phyloP scores from a whole-genome alignment of 2,113 vertebrate genomes.

The Thomomys bottae region DNA sequence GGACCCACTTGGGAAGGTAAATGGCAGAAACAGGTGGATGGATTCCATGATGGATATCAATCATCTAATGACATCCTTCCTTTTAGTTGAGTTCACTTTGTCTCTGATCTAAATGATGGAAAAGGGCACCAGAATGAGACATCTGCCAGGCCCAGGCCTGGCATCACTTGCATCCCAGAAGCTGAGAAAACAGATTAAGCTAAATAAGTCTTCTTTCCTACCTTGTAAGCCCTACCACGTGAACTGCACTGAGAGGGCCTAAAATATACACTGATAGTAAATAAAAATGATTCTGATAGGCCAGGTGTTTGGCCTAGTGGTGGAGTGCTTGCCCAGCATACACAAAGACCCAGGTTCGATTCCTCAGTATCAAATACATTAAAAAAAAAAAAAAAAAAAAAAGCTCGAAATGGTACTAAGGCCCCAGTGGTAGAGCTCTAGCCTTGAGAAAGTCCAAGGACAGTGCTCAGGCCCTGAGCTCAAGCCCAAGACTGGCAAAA shows the following conservation, averaged over 20 bases:
- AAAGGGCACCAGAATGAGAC: not conserved
- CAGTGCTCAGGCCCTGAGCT: no score
- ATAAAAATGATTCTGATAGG: slow-evolving; percentile 36
- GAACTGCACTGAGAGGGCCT: not conserved
- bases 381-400: no score
- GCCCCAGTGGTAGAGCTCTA: no score
- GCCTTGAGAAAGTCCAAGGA: no score
- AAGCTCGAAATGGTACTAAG: no score
- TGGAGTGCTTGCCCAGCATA: no score
- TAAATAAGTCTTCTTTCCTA: not conserved
- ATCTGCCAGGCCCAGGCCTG: slow-evolving; percentile 3
- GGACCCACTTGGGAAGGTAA: not conserved
- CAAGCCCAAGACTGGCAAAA: no score
- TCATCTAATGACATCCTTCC: not conserved
- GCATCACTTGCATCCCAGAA: not conserved
- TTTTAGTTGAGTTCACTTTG: not conserved
- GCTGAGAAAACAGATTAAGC: not conserved
- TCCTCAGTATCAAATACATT: no score
- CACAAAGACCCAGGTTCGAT: no score
- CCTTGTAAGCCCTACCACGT: not conserved
- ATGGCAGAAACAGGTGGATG: not conserved
- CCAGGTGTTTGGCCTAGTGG: no score
- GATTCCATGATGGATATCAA: not conserved
- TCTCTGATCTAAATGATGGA: not conserved
- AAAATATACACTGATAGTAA: not conserved